Conservation (phyloP, 2,888 invertebrate genomes). For the Synergus japonicus region DNA sequence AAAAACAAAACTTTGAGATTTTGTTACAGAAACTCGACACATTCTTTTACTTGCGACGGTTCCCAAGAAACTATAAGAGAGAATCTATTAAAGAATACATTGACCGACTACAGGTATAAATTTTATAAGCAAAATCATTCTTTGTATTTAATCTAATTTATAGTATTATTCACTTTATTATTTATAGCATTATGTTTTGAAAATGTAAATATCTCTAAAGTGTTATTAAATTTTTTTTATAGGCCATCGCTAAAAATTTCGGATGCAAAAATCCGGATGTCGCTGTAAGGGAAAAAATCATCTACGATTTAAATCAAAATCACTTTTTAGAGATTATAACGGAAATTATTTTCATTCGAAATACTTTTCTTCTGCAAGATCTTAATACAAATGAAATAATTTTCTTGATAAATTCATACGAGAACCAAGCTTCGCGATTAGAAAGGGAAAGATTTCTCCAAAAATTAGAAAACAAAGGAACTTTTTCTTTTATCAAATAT, state of each 20-base stretch:
- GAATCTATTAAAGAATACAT: conserved; percentile 25
- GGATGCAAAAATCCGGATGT: neutral
- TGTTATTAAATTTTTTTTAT: neutral
- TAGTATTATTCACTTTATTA: neutral
- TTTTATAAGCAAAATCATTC: neutral
- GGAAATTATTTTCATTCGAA: conserved; percentile 23
- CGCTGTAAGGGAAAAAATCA: conserved; percentile 24
- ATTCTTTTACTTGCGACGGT: conserved; percentile 17
- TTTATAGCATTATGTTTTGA: neutral
- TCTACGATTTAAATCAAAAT: conserved; percentile 23
- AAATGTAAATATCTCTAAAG: neutral
- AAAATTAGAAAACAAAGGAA: neutral
- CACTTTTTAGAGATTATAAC: conserved; percentile 17
- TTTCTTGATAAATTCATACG: conserved; percentile 17
- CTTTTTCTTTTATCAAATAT: neutral
- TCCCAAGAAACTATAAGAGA: neutral
- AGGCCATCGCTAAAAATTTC: conserved; percentile 16
- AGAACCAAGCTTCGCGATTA: neutral
- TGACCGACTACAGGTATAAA: conserved; percentile 1
- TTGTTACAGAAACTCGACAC: neutral
- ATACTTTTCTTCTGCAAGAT: conserved; percentile 8
- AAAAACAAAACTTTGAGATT: neutral
- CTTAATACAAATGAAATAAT: conserved; percentile 16
- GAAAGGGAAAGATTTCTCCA: conserved; percentile 8
- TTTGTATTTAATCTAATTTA: neutral